Percentiles rank a stretch among this genome's conserved stretches.
These are phyloP conservation scores for Callopanchax toddi DNA, from an alignment of 2,113 vertebrate species.

Conservation along the genomic window DNA sequence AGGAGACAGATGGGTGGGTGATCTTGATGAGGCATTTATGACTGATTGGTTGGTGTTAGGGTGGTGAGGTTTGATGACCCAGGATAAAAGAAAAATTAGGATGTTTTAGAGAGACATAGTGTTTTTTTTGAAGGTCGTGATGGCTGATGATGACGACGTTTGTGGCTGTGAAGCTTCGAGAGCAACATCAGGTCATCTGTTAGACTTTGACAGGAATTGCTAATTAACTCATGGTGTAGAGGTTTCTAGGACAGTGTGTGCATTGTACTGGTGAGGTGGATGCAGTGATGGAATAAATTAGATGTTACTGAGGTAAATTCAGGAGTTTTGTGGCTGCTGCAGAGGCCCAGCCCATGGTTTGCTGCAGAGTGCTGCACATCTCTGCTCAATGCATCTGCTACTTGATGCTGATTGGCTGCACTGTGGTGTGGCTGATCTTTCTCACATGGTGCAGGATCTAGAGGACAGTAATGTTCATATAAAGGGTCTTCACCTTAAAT, in stretches of 20 bases:
- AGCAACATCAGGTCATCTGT: background rate
- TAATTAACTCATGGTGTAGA: conserved; percentile 10
- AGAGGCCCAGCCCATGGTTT: conserved; percentile 73
- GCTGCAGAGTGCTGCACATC: conserved; percentile 70
- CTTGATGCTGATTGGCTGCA: conserved; percentile 54
- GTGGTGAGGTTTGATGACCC: background rate
- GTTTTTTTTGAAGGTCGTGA: conserved; percentile 51
- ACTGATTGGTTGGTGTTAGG: conserved; percentile 7
- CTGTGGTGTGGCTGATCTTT: conserved; percentile 38
- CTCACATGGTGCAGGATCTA: conserved; percentile 20
- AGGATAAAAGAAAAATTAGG: conserved; percentile 1
- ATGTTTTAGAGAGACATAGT: conserved; percentile 4
- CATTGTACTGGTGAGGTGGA: conserved; percentile 4
- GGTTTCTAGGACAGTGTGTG: conserved; percentile 21
- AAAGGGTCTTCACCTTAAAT: background rate
- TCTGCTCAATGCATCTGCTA: conserved; percentile 68
- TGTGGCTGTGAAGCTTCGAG: conserved; percentile 32
- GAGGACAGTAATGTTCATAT: conserved; percentile 9
- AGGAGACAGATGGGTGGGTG: conserved; percentile 44
- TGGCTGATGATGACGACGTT: conserved; percentile 19
- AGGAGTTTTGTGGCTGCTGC: conserved; percentile 60
- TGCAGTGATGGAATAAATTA: conserved; percentile 9
- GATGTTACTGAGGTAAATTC: conserved; percentile 21
- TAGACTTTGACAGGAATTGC: conserved; percentile 22
- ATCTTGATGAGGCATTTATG: conserved; percentile 34